phyloP scores from a whole-genome alignment of 2,888 invertebrate genomes.

The Linnaemya vulpina region DNA sequence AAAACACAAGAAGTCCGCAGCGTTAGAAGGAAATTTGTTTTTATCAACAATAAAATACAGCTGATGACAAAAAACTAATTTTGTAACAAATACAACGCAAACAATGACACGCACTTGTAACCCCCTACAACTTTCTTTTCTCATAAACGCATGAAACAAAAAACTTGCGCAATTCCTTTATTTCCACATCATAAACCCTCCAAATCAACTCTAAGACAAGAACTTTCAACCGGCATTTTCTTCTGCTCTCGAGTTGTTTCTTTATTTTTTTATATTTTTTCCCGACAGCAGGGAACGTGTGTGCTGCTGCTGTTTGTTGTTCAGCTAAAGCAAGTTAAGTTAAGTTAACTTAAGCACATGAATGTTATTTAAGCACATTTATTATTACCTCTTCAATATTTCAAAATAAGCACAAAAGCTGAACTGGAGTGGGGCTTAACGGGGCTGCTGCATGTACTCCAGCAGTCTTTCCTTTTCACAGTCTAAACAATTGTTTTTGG shows the following conservation, averaged over 20 bases:
- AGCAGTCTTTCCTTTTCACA: background rate
- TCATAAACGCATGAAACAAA: background rate
- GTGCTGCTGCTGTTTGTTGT: background rate
- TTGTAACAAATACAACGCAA: conserved; percentile 2
- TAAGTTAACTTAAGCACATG: conserved; percentile 41
- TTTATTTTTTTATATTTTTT: background rate
- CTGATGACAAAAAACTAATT: conserved; percentile 58
- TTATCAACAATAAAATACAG: conserved; percentile 61
- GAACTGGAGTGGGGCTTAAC: conserved; percentile 12
- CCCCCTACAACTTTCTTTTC: background rate
- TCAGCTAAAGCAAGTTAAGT: conserved; percentile 18
- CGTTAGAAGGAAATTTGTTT: conserved; percentile 17
- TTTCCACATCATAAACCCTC: conserved; percentile 41
- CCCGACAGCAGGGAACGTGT: background rate
- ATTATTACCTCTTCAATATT: conserved; percentile 66
- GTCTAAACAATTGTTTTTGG: conserved; percentile 45
- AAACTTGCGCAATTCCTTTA: conserved; percentile 17
- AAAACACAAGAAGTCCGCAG: background rate
- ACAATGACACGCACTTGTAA: background rate
- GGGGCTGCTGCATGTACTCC: conserved; percentile 28
- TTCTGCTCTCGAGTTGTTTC: conserved; percentile 1
- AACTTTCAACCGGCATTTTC: conserved; percentile 23
- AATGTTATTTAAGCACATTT: conserved; percentile 57
- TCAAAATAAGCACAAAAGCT: conserved; percentile 48
- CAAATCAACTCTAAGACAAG: conserved; percentile 7